Evolutionary conservation across 2,888 invertebrate species (phyloP), one percentile per base, ranked within the genome.

Genomic region (Vannuccia rotundouncinata): DNA sequence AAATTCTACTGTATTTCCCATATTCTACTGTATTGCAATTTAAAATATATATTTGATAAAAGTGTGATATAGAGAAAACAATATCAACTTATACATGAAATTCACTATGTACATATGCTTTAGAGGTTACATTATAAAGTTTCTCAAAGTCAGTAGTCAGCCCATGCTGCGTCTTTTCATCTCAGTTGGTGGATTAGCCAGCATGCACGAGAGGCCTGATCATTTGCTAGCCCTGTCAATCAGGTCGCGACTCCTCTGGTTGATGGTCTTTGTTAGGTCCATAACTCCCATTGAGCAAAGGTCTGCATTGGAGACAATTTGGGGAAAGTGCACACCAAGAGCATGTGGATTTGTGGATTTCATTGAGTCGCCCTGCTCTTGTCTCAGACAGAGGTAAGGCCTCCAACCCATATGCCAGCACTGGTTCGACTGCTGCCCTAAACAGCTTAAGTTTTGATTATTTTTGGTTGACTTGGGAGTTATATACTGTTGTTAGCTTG

Each of bases 351-450:
- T 17, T 1, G n/a, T 77, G 59, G 29, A 10, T 1, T 1, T 29
- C 77, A 31, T 77, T 27, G 25, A 77, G 77, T 5, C 0, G 1
- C 59, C 31, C 25, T 5, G 1, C 1, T 10, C 31, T 29, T 10
- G 31, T 2, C 45, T 29, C 77, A 22, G 29, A 25, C 1, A 77
- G n/a, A 29, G 31, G 31, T 27, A 77, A 25, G 1, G 77, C 77
- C 31, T 77, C 77, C 29, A 77, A 5, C 1, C 77, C 77, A 59
- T 77, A 77, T 59, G 59, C 25, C 25, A 28, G 29, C 17, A 77
- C 22, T 29, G 77, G 31, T 17, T 77, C 31, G 5, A 77, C 77
- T 1, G 77, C 77, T 31, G 13, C 76, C 30, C 25, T 29, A 2
- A 75, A 75, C 13, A 77, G 29, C 25, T 59, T 25, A 1, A 77